Conservation (phyloP, 53 echinoderm and acorn worm species). For the Astropecten irregularis region DNA sequence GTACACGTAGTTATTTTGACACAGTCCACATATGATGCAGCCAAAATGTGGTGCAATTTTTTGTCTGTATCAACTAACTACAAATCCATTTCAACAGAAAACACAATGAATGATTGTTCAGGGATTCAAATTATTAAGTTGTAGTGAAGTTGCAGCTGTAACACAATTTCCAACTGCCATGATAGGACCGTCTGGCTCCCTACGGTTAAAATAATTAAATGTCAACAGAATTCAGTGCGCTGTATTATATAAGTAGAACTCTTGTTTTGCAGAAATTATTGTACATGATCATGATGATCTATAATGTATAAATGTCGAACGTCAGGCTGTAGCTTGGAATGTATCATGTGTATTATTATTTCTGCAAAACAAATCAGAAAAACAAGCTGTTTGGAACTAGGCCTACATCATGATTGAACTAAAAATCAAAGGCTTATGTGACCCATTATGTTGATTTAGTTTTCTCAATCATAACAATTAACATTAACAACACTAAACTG, state of each 20-base stretch:
- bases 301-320: not conserved
- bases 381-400: not conserved
- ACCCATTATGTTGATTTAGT: not conserved
- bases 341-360: no score
- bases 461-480: no score
- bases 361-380: not conserved
- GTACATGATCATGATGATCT: not conserved
- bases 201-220: constrained; percentile 16
- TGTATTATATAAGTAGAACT: not conserved
- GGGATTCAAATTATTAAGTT: not conserved
- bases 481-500: no score
- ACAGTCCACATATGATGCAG: not conserved
- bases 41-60: constrained; percentile 22
- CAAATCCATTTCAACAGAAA: constrained; percentile 16
- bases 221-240: constrained; percentile 3
- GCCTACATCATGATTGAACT: not conserved
- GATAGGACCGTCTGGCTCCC: constrained; percentile 1
- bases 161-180: constrained; percentile 18
- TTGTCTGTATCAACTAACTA: constrained; percentile 18
- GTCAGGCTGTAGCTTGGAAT: not conserved
- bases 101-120: constrained; percentile 6
- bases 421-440: not conserved
- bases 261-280: not conserved
- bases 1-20: not conserved
- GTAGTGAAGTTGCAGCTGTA: constrained; percentile 23